phyloP scores from a whole-genome alignment of 2,888 invertebrate genomes.

The Apotomis betuletana region DNA sequence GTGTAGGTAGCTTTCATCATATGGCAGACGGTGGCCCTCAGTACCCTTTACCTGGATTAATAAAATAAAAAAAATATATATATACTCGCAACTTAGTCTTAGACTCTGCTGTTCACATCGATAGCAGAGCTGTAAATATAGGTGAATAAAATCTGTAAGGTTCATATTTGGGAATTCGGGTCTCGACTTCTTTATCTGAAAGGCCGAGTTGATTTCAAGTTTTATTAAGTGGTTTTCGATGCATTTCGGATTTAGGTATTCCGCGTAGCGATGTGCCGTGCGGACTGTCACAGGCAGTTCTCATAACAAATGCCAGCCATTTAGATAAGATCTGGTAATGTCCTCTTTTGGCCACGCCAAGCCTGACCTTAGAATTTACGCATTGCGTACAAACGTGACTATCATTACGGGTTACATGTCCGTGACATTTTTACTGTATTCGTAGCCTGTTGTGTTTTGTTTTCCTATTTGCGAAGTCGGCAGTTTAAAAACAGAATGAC shows the following conservation, averaged over 20 bases:
- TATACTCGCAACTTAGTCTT: too few relatives aligned
- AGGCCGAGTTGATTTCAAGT: too few relatives aligned
- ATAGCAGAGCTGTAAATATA: too few relatives aligned
- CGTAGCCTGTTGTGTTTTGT: constrained; percentile 7
- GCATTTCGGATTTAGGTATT: constrained; percentile 27
- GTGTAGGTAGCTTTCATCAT: too few relatives aligned
- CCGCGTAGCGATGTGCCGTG: constrained; percentile 29
- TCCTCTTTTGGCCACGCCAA: constrained; percentile 27
- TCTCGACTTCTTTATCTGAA: too few relatives aligned
- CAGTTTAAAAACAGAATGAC: neutral
- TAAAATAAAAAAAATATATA: too few relatives aligned
- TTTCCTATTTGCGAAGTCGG: constrained; percentile 1
- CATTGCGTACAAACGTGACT: constrained; percentile 37
- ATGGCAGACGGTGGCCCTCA: too few relatives aligned
- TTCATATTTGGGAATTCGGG: too few relatives aligned
- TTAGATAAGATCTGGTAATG: constrained; percentile 39
- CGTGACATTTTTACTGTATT: constrained; percentile 35
- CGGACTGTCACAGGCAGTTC: constrained; percentile 22
- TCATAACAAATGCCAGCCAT: constrained; percentile 34
- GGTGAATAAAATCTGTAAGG: too few relatives aligned
- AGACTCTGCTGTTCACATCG: too few relatives aligned
- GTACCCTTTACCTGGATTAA: too few relatives aligned
- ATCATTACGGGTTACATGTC: constrained; percentile 30
- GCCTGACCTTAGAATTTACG: constrained; percentile 26
- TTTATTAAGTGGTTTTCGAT: constrained; percentile 8